These are phyloP conservation scores for Thumatha senex DNA, from an alignment of 2,888 invertebrate genomes.

Conservation along the genomic window DNA sequence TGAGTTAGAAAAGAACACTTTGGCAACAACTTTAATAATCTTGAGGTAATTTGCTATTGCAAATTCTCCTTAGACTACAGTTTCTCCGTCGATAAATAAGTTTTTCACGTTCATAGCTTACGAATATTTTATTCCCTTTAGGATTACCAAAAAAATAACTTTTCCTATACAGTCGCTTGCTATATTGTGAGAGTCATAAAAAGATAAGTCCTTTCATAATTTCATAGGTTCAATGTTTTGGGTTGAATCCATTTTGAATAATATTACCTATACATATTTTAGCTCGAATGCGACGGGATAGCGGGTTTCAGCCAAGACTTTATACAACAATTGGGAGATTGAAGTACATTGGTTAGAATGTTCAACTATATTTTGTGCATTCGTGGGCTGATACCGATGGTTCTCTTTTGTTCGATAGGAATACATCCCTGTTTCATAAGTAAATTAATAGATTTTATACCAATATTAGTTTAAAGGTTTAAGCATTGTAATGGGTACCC, in stretches of 20 bases:
- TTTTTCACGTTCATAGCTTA: slow-evolving; percentile 42
- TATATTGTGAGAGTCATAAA: slow-evolving; percentile 35
- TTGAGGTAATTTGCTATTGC: slow-evolving; percentile 41
- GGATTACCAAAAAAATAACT: slow-evolving; percentile 39
- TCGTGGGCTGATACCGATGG: too few species aligned
- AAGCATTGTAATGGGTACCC: too few species aligned
- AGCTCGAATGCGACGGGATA: slow-evolving; percentile 7
- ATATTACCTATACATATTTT: slow-evolving; percentile 16
- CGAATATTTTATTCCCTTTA: slow-evolving; percentile 52
- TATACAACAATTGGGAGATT: not conserved
- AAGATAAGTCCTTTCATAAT: slow-evolving; percentile 40
- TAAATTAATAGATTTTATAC: too few species aligned
- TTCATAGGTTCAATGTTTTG: slow-evolving; percentile 24
- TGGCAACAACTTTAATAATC: slow-evolving; percentile 43
- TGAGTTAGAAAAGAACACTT: slow-evolving; percentile 43
- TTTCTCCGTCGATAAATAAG: slow-evolving; percentile 43
- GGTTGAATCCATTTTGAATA: slow-evolving; percentile 29
- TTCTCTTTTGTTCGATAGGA: too few species aligned
- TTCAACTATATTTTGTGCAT: too few species aligned
- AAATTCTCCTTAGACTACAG: slow-evolving; percentile 34
- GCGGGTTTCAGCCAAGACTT: not conserved
- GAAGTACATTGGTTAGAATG: too few species aligned
- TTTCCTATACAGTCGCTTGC: slow-evolving; percentile 38
- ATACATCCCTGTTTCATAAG: too few species aligned
- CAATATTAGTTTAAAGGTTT: too few species aligned